Evolutionary conservation across 2,797 vertebrate species (phyloP).

Genomic region (Lindbergichthys nudifrons): DNA sequence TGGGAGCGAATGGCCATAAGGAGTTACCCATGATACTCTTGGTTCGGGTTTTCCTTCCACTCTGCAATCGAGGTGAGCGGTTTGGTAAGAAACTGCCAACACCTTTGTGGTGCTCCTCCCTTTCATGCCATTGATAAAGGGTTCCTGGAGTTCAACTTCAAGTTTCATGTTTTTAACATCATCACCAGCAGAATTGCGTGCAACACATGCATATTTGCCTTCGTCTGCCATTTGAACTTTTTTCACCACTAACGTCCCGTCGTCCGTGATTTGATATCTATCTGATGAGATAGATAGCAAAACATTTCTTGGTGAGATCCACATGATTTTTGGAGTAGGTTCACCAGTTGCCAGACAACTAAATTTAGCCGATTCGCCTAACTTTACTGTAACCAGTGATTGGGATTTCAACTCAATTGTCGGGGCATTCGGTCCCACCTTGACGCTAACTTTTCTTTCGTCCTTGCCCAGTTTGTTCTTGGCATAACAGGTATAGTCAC

Average conservation of each 20-base stretch:
- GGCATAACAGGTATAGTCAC: constrained; percentile 87
- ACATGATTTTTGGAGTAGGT: constrained; percentile 78
- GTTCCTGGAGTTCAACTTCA: constrained; percentile 78
- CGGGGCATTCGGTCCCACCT: constrained; percentile 77
- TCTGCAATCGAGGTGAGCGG: constrained; percentile 80
- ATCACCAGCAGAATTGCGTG: constrained; percentile 81
- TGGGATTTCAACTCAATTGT: constrained; percentile 75
- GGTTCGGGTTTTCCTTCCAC: constrained; percentile 85
- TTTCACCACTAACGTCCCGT: constrained; percentile 81
- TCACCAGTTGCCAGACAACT: constrained; percentile 82
- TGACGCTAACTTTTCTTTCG: constrained; percentile 84
- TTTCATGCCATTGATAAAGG: constrained; percentile 77
- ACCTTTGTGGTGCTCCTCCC: constrained; percentile 70
- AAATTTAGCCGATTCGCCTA: constrained; percentile 77
- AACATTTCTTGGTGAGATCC: constrained; percentile 84
- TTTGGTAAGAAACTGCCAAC: constrained; percentile 83
- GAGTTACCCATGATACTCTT: constrained; percentile 81
- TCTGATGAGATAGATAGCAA: constrained; percentile 73
- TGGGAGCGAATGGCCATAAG: constrained; percentile 78
- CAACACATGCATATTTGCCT: constrained; percentile 85
- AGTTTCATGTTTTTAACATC: constrained; percentile 82
- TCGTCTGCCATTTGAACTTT: constrained; percentile 77
- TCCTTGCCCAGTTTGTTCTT: constrained; percentile 86
- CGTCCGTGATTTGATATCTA: constrained; percentile 74
- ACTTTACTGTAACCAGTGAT: constrained; percentile 59